Evolutionary conservation across 1,140 invertebrate genomes (phyloP), one percentile per base, ranked within the genome.

Genomic region (Ectropis grisescens): DNA sequence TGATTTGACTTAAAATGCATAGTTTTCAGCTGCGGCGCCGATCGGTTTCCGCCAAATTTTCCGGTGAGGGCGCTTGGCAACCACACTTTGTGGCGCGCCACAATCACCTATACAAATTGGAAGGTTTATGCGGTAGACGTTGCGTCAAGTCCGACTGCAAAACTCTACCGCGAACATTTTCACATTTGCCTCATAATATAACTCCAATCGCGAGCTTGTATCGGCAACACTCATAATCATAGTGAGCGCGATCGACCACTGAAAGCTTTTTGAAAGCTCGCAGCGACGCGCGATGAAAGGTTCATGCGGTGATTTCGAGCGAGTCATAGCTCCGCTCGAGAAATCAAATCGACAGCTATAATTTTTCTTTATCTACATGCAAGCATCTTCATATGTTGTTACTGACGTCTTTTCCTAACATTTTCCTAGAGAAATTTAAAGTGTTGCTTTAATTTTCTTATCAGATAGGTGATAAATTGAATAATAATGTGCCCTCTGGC

Each of bases 211-310:
- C 37, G 34, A 41, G 36, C 37, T 34, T 50, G 41, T 58, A 54
- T 57, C 42, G 55, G 48, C 33, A 48, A 49, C 44, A 36, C 52
- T 54, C 49, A 50, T 60, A 62, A 62, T 67, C 58, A 56, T 54
- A 57, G 52, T 43, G 49, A 52, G 45, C 50, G 47, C 57, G 55
- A 69, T 71, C 61, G 58, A 55, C 47, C 53, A 57, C 55, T 71
- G 70, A 75, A 69, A 69, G 65, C 65, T 75, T 75, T 75, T 71
- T 75, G 70, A 75, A 71, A 75, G 65, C 67, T 69, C 53, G 41
- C 50, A 61, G 48, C 50, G 53, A 49, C 59, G 53, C 45, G 47
- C 58, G 58, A 66, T 68, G 65, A 64, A 66, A 59, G 50, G 48
- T 64, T 72, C 54, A 66, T 50, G 40, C 40, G 32, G 43, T 48